Evolutionary conservation across 2,797 vertebrate genomes (phyloP).

Genomic region (Moxostoma hubbsi): DNA sequence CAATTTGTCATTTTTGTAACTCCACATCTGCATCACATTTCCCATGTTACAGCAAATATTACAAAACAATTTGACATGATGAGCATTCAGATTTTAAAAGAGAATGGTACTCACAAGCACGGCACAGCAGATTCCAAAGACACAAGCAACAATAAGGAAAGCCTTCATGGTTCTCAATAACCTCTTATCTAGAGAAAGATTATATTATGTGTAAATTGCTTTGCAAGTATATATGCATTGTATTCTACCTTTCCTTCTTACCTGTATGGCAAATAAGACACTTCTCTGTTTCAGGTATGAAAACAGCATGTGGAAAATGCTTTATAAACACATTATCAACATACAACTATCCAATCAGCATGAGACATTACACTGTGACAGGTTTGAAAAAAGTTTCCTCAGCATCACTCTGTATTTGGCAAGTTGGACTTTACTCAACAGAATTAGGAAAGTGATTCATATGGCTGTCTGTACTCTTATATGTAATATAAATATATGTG

Average conservation of each 20-base stretch:
- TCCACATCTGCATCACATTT: no score
- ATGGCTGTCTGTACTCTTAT: not conserved
- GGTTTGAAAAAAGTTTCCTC: not conserved
- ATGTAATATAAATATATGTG: not conserved
- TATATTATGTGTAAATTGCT: not conserved
- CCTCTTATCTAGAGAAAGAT: not conserved
- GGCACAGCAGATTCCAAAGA: no score
- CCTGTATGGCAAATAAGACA: not conserved
- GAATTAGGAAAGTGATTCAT: not conserved
- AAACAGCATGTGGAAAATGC: not conserved
- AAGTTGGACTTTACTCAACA: not conserved
- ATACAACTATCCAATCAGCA: conserved; percentile 49
- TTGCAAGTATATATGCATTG: not conserved
- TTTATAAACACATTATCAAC: conserved; percentile 37
- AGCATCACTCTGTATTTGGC: not conserved
- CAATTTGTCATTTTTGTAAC: no score
- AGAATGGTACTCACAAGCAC: no score
- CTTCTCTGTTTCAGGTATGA: not conserved
- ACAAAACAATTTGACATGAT: no score
- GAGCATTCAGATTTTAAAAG: no score
- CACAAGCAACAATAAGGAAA: not conserved
- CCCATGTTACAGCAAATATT: no score
- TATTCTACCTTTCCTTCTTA: not conserved
- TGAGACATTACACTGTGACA: not conserved
- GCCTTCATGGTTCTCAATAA: conserved; percentile 48